Evolutionary conservation across 2,888 invertebrate genomes (phyloP).

Genomic region (Conistra vaccinii): DNA sequence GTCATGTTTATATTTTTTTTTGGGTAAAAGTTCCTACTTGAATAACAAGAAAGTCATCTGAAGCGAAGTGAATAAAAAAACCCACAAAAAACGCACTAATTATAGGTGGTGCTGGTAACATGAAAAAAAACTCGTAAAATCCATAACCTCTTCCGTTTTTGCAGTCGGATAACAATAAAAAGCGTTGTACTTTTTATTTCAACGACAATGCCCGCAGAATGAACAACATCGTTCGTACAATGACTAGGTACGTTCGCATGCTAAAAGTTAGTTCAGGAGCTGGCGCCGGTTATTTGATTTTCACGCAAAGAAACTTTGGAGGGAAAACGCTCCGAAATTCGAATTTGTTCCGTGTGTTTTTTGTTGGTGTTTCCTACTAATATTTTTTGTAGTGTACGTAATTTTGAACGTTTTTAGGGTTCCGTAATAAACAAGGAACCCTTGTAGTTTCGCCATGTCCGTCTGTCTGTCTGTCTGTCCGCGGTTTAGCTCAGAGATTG

Average conservation of each 20-base stretch:
- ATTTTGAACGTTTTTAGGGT: background rate
- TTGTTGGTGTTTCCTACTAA: constrained; percentile 26
- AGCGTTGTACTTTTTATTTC: constrained; percentile 11
- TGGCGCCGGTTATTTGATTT: constrained; percentile 59
- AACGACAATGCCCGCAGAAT: constrained; percentile 20
- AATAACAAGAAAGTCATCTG: background rate
- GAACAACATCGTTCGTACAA: constrained; percentile 52
- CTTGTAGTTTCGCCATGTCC: too few species aligned
- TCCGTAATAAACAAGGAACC: too few species aligned
- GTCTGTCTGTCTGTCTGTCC: too few species aligned
- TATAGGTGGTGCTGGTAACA: background rate
- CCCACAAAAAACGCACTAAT: background rate
- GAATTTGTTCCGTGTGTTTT: constrained; percentile 30
- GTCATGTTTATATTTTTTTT: background rate
- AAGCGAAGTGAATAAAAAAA: background rate
- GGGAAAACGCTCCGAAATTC: constrained; percentile 38
- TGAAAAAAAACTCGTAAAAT: background rate
- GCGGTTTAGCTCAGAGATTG: too few species aligned
- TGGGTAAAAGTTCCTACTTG: background rate
- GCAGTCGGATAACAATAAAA: background rate
- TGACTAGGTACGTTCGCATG: constrained; percentile 46
- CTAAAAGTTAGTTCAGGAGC: constrained; percentile 53
- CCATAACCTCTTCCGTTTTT: background rate
- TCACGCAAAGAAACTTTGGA: constrained; percentile 55
- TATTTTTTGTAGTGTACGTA: constrained; percentile 12